Evolutionary conservation across 1,140 invertebrate genomes (phyloP), one percentile per base, ranked within the genome.

Genomic region (Kradibia gibbosae): DNA sequence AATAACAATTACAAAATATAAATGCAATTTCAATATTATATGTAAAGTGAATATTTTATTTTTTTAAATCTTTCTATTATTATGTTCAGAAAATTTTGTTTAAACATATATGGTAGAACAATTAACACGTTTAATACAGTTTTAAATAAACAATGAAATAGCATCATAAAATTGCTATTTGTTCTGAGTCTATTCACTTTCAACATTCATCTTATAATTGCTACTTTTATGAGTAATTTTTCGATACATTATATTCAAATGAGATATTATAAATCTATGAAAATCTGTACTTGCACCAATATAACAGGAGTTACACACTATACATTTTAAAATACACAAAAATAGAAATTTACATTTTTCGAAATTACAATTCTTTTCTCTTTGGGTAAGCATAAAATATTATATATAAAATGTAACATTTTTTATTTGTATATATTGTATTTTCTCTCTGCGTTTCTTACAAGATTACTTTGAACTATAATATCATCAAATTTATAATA

Each of bases 301-400:
- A 50, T 31, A 73, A 78, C 15, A 65, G 20, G 17, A 67, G 57
- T 25, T 81, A 8, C 71, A 74, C 10, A 62, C 53, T 70, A 50
- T n/a, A 17, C 74, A 60, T 76, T 76, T 15, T 36, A 76, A 77
- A 76, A 76, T 76, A 81, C 73, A 81, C 36, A 48, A 81, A 76
- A 76, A 81, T 81, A 81, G 48, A 81, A 71, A 76, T 81, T 76
- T 71, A 76, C 50, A 76, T 31, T n/a, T n/a, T n/a, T n/a, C n/a
- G n/a, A 74, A 83, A 84, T 86, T 31, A 78, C 82, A 83, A 75
- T 77, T 82, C 84, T 86, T 84, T 86, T 88, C 85, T 89, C 87
- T 90, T 90, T 89, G 87, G 87, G 84, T 89, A 90, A 87, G 88
- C 86, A 86, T 89, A 88, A 87, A 87, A 88, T 86, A 88, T 87